Percentiles rank a stretch among this genome's conserved stretches.
These are phyloP conservation scores for Naso thynnoides DNA, from an alignment of 2,797 vertebrate genomes.

Conservation along the genomic window DNA sequence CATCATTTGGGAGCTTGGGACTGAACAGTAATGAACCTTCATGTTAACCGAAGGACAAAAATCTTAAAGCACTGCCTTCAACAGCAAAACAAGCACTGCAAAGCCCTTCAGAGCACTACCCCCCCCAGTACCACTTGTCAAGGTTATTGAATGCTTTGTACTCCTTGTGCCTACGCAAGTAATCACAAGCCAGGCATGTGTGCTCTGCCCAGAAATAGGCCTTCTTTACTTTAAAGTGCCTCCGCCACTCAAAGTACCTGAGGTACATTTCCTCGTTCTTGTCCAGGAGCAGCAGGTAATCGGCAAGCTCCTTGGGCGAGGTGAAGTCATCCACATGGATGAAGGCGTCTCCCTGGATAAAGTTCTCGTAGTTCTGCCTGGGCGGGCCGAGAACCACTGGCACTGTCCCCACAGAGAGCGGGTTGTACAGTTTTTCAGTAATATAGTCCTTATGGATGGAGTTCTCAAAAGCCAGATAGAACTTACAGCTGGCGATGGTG, in stretches of 20 bases:
- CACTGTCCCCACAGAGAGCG: slow-evolving; percentile 93
- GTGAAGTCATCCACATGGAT: slow-evolving; percentile 97
- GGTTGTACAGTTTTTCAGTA: slow-evolving; percentile 98
- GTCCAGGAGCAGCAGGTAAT: slow-evolving; percentile 94
- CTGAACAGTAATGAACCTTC: slow-evolving; percentile 55
- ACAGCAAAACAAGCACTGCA: slow-evolving; percentile 52
- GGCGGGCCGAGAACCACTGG: slow-evolving; percentile 94
- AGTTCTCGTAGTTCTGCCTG: slow-evolving; percentile 97
- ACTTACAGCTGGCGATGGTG: slow-evolving; percentile 95
- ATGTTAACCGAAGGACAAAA: slow-evolving; percentile 56
- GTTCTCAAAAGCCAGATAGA: slow-evolving; percentile 98
- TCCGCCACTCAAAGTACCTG: slow-evolving; percentile 96
- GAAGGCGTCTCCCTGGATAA: slow-evolving; percentile 95
- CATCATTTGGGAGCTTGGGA: slow-evolving; percentile 41
- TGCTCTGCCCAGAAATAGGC: slow-evolving; percentile 96
- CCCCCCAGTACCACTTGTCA: slow-evolving; percentile 99
- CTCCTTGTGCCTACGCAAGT: slow-evolving; percentile 94
- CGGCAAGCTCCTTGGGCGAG: slow-evolving; percentile 94
- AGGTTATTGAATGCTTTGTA: slow-evolving; percentile 95
- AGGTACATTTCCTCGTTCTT: slow-evolving; percentile 95
- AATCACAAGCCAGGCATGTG: slow-evolving; percentile 96
- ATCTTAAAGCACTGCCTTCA: slow-evolving; percentile 66
- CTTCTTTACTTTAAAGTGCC: slow-evolving; percentile 95
- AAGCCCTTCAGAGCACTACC: slow-evolving; percentile 65
- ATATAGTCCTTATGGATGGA: slow-evolving; percentile 99